Evolutionary conservation across 2,797 vertebrate genomes (phyloP), one percentile per base, ranked within the genome.

Genomic region (Alosa sapidissima): DNA sequence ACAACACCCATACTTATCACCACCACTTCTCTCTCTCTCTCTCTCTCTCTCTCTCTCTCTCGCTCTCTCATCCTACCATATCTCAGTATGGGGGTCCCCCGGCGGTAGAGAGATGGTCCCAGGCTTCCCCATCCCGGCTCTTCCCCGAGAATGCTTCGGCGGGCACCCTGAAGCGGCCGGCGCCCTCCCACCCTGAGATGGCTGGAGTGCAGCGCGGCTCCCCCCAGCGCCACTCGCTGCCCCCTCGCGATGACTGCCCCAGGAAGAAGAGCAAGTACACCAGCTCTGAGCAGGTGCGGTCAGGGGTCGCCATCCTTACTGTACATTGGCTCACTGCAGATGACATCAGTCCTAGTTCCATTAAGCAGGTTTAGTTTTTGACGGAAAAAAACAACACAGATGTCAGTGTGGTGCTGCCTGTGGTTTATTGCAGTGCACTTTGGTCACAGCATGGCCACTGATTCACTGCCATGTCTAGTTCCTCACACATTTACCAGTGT

Each of bases 221-320:
- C 24, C 91, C 94, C 24, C 90, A 89, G 49, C 91, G 87, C 81
- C 92, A 91, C 90, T 87, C 89, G n/a, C 88, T 90, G 21, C 91
- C 91, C 83, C 89, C 24, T 33, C 93, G 91, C 83, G 96, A 96
- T 45, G 94, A 95, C 84, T 94, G 95, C 88, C 94, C 95, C 6
- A 92, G 93, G 89, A 98, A 97, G 85, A 94, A 96, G 83, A 95
- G 95, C 87, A 94, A 96, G 88, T 95, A 94, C 87, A 91, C 93
- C 81, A 94, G 89, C 55, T 94, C 95, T 10, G 95, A 97, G 85
- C 97, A 97, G 96, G 97, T 97, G 86, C 83, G 87, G 84, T 21
- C 33, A 81, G 3, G 81, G 83, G 2, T 65, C 68, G 14, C 8
- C 24, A 81, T 7, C 41, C 48, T 21, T 75, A n/a, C n/a, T n/a